A percentile compares a stretch with the other conserved stretches of the same genome.
These are phyloP conservation scores for Xanthorhoe spadicearia DNA, from an alignment of 2,888 invertebrate genomes.

Conservation along the genomic window DNA sequence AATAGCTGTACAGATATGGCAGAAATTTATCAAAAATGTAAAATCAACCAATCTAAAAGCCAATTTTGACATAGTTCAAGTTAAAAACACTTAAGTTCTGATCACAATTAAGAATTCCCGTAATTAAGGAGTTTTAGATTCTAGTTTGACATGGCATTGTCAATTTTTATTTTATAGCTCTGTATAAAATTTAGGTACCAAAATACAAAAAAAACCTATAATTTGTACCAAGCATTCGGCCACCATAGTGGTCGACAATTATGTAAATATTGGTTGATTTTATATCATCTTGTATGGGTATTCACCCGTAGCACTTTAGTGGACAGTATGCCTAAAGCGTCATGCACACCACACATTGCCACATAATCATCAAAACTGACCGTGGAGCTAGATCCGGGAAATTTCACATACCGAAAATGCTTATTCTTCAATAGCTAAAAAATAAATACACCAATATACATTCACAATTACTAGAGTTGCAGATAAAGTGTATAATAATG, in stretches of 20 bases:
- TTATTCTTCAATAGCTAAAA: slow-evolving; percentile 84
- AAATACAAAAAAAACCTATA: no score
- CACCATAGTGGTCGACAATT: not conserved
- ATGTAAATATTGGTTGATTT: not conserved
- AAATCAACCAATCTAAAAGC: not conserved
- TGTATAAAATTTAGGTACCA: no score
- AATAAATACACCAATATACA: slow-evolving; percentile 83
- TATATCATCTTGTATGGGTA: not conserved
- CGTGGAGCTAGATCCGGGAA: slow-evolving; percentile 82
- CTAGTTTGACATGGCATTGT: no score
- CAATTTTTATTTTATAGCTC: not conserved
- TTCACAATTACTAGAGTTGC: slow-evolving; percentile 60
- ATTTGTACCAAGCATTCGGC: not conserved
- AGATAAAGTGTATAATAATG: slow-evolving; percentile 44
- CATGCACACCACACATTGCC: slow-evolving; percentile 77
- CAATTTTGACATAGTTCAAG: no score
- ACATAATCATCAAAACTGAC: slow-evolving; percentile 78
- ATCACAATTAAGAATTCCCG: no score
- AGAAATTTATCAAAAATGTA: not conserved
- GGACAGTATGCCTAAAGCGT: slow-evolving; percentile 53
- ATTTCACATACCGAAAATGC: slow-evolving; percentile 85
- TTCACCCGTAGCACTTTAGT: slow-evolving; percentile 29
- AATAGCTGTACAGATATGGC: not conserved
- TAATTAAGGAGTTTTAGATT: no score
- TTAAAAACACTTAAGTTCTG: no score